A percentile compares a stretch with the other conserved stretches of the same genome.
Conservation (phyloP, 1,140 invertebrate species). For the Heliothis virescens region DNA sequence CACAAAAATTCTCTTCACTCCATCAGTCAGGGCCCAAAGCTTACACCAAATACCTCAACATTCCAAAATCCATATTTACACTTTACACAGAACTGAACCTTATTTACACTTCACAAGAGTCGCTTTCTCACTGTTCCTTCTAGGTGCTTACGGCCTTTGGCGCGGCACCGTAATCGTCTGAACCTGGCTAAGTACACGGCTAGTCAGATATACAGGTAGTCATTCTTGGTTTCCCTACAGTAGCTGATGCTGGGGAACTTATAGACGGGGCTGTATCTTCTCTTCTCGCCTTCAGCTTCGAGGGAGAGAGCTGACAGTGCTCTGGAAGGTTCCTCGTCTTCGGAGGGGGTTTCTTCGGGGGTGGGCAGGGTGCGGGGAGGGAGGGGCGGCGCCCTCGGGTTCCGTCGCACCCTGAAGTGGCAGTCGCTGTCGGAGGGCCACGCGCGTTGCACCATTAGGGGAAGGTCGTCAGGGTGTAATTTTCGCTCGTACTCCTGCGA, state of each 20-base stretch:
- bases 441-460: constrained; percentile 92
- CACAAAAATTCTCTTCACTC: constrained; percentile 7
- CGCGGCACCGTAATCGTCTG: constrained; percentile 44
- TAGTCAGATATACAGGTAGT: constrained; percentile 82
- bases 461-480: constrained; percentile 94
- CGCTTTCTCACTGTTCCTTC: constrained; percentile 63
- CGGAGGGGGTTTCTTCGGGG: constrained; percentile 42
- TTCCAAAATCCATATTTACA: constrained; percentile 67
- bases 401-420: constrained; percentile 92
- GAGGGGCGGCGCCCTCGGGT: constrained; percentile 90
- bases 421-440: constrained; percentile 89
- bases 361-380: constrained; percentile 79
- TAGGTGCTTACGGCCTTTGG: constrained; percentile 55
- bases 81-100: constrained; percentile 64
- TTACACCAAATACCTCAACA: constrained; percentile 51
- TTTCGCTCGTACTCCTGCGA: constrained; percentile 93
- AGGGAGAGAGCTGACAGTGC: constrained; percentile 80
- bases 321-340: constrained; percentile 76
- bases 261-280: constrained; percentile 84
- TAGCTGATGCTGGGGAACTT: constrained; percentile 85
- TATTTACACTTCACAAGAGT: constrained; percentile 75
- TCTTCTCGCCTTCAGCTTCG: constrained; percentile 73
- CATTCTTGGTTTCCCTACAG: constrained; percentile 80
- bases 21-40: constrained; percentile 38
- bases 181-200: constrained; percentile 57